Evolutionary conservation across 2,797 vertebrate species (phyloP), one percentile per base, ranked within the genome.

Genomic region (Acrossocheilus fasciatus): DNA sequence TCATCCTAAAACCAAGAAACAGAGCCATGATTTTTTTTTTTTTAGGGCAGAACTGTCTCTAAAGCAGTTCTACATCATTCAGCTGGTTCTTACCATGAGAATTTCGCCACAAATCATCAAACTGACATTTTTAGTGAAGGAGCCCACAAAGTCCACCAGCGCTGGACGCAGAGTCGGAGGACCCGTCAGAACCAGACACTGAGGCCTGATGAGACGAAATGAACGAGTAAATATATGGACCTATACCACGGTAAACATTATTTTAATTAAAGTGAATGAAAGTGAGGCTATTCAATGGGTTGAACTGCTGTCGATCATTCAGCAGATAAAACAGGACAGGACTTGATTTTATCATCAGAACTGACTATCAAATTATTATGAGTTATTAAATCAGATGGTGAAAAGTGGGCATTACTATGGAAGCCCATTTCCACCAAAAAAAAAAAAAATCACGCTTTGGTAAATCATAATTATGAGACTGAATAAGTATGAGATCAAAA

Each of bases 91-190:
- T 68, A 96, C 95, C 91, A 88, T 93, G 47, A 94, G 78, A 39
- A 96, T 93, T 86, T 96, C 95, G 15, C 95, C 95, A 68, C 95
- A 96, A 88, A 96, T 94, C 95, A 95, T 95, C 57, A 96, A 94
- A 87, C 95, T 96, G 68, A 92, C 89, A 1, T 95, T 93, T 87
- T 96, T 96, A 4, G 95, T 96, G 88, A 96, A 95, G 68, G 92
- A 90, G 2, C 91, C 90, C 5, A 95, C 95, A 86, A 96, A 97
- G 89, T 96, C 95, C 80, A 96, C 95, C 68, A 97, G 91, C 0
- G 95, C 94, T 7, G 95, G 96, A 17, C 93, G 90, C 68, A 94
- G 91, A 70, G 88, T 94, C 14, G 95, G 94, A 1, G 95, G 93
- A 41, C 95, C 95, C 0, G 94, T 96, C 39, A 96, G 89, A 34